These are phyloP conservation scores for Gallinago media DNA, from an alignment of 2,113 vertebrate species.

Conservation along the genomic window DNA sequence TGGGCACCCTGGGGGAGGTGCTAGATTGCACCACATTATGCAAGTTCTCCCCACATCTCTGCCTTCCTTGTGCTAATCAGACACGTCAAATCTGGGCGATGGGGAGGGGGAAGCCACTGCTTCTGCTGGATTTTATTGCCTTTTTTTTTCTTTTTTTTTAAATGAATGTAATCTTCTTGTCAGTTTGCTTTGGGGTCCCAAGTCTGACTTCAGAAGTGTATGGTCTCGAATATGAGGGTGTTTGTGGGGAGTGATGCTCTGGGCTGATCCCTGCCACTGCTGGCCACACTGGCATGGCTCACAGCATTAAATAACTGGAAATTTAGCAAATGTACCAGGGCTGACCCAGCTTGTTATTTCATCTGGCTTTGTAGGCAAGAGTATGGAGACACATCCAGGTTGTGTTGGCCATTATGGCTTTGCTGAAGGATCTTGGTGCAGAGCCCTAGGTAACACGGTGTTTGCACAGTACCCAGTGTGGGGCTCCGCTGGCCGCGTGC, in stretches of 20 bases:
- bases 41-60: conserved; percentile 56
- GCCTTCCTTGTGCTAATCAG: conserved; percentile 55
- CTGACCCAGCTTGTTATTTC: neutral
- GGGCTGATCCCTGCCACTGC: rapidly evolving
- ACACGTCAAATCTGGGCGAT: neutral
- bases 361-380: neutral
- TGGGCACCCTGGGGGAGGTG: conserved; percentile 72
- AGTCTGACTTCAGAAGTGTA: neutral
- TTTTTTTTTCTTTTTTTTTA: too few relatives aligned
- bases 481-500: neutral
- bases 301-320: neutral
- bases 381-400: rapidly evolving
- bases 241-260: neutral
- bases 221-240: rapidly evolving
- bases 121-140: neutral
- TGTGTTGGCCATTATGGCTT: neutral
- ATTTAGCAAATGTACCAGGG: rapidly evolving
- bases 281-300: neutral
- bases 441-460: neutral
- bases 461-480: rapidly evolving
- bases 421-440: neutral
- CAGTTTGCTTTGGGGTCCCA: neutral
- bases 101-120: neutral
- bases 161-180: neutral
- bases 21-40: conserved; percentile 69